A percentile compares a stretch with the other conserved stretches of the same genome.
These are phyloP conservation scores for Calosoma granatense DNA, from an alignment of 1,140 invertebrate genomes.

Conservation along the genomic window DNA sequence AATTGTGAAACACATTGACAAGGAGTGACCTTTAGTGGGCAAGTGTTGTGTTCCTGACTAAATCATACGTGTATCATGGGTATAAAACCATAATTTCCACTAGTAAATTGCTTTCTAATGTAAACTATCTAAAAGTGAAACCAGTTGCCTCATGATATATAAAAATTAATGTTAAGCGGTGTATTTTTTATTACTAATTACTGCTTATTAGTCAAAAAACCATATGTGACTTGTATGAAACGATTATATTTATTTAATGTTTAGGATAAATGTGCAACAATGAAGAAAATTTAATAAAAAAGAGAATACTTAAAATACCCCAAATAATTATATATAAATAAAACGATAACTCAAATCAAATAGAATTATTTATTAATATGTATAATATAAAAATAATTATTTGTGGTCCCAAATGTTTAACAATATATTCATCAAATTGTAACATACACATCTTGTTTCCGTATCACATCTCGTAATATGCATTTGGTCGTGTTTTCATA, in stretches of 20 bases:
- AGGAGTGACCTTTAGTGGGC: too few relatives aligned
- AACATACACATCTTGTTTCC: not conserved
- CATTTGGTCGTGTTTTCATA: constrained; percentile 56
- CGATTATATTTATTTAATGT: not conserved
- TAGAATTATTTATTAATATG: too few relatives aligned
- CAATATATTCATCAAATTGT: not conserved
- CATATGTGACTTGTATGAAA: not conserved
- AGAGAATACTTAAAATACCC: not conserved
- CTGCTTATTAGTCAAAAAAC: not conserved
- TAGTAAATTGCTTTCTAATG: too few relatives aligned
- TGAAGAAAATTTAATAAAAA: not conserved
- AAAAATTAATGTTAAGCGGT: not conserved
- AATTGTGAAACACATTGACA: too few relatives aligned
- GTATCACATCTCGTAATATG: not conserved
- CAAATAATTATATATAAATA: not conserved
- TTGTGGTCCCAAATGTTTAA: not conserved
- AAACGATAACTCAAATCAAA: too few relatives aligned
- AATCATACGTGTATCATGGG: too few relatives aligned
- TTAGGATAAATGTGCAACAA: not conserved
- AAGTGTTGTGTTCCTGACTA: too few relatives aligned
- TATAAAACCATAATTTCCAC: too few relatives aligned
- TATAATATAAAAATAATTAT: not conserved
- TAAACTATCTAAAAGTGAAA: too few relatives aligned
- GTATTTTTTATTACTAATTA: not conserved
- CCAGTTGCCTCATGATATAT: too few relatives aligned